A percentile compares a stretch with the other conserved stretches of the same genome.
These are phyloP conservation scores for Ennomos quercinarius DNA, from an alignment of 2,888 invertebrate genomes.

Conservation along the genomic window DNA sequence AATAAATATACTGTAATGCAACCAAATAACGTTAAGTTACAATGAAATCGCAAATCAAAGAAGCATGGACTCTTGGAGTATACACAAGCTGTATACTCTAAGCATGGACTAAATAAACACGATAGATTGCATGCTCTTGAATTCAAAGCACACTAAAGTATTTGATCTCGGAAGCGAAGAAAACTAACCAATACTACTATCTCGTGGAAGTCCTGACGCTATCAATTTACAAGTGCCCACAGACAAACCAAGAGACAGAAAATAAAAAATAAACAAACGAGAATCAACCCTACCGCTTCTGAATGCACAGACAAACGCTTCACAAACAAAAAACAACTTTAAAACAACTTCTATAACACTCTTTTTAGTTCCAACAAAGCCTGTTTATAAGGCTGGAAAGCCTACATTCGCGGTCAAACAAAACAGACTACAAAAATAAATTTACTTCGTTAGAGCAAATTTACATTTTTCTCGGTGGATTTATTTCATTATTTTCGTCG, in stretches of 20 bases:
- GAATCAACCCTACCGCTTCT: slow-evolving; percentile 49
- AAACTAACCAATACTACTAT: slow-evolving; percentile 36
- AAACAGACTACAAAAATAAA: slow-evolving; percentile 54
- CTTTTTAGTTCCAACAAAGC: slow-evolving; percentile 25
- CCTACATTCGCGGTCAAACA: slow-evolving; percentile 55
- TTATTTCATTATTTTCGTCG: slow-evolving; percentile 63
- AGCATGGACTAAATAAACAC: slow-evolving; percentile 28
- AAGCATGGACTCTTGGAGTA: slow-evolving; percentile 12
- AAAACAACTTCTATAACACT: slow-evolving; percentile 27
- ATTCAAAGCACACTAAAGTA: slow-evolving; percentile 30
- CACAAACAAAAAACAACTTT: slow-evolving; percentile 35
- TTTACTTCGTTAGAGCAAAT: slow-evolving; percentile 76
- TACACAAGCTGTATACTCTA: no score
- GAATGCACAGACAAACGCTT: slow-evolving; percentile 42
- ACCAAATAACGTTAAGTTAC: neutral
- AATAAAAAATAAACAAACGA: slow-evolving; percentile 55
- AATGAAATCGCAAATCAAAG: slow-evolving; percentile 9
- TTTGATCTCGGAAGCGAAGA: slow-evolving; percentile 42
- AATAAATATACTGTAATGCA: no score
- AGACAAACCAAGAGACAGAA: slow-evolving; percentile 51
- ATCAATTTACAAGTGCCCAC: slow-evolving; percentile 62
- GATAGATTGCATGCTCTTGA: slow-evolving; percentile 28
- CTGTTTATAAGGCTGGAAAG: slow-evolving; percentile 42
- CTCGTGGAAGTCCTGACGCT: slow-evolving; percentile 45
- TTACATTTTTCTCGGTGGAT: slow-evolving; percentile 70